These are phyloP conservation scores for Pseudorectes ferrugineus DNA, from an alignment of 2,113 vertebrate genomes.

Conservation along the genomic window DNA sequence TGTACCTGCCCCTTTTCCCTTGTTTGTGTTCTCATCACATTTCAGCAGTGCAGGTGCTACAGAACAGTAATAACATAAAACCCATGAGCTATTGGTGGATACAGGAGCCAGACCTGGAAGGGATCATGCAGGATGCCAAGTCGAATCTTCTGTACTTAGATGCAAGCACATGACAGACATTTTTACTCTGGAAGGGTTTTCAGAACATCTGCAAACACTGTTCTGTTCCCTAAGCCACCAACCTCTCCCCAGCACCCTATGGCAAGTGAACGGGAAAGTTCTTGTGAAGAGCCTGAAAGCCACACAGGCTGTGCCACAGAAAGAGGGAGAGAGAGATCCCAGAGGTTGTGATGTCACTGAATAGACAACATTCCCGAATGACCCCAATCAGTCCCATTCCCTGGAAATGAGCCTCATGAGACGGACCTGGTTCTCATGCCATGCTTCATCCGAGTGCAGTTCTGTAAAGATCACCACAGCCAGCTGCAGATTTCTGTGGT, in stretches of 20 bases:
- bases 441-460: background rate
- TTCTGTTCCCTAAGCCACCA: background rate
- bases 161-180: background rate
- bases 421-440: background rate
- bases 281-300: background rate
- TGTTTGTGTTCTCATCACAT: background rate
- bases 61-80: background rate
- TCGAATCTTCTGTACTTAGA: background rate
- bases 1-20: background rate
- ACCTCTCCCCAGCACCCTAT: background rate
- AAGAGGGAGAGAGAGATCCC: background rate
- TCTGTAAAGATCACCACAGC: background rate
- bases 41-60: background rate
- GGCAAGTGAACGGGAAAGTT: background rate
- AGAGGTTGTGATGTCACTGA: background rate
- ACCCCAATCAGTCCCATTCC: background rate
- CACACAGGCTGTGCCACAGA: too few species aligned
- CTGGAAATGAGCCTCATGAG: background rate
- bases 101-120: background rate
- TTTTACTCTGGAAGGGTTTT: background rate
- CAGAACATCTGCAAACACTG: background rate
- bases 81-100: background rate
- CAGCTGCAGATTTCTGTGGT: background rate
- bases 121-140: background rate
- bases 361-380: background rate